Base-by-base conservation (phyloP, 1,140 invertebrate species). In the Aphaenogaster ashmeadi region DNA sequence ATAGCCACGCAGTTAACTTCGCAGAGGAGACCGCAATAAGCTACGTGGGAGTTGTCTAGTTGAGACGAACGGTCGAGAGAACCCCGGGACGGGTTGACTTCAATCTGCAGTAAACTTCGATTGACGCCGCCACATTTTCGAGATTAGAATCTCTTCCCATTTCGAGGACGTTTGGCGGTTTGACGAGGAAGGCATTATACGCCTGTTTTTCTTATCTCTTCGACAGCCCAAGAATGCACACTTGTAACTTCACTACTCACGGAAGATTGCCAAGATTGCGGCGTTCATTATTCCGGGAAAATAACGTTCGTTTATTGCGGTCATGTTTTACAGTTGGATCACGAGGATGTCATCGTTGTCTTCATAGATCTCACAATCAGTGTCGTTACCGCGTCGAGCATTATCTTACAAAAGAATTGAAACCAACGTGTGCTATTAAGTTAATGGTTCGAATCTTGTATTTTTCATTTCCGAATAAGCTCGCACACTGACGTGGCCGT, bases 1-100 rank as follows among this genome's bases (percentile, higher is more conserved):
- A 83, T 83, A 71, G 78, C n/a, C 47, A n/a, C 52, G 38, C 67
- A 27, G 79, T 83, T 83, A 83, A 72, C 72, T 83, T 58, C 79
- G 52, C 79, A 36, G 41, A 50, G 66, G 11, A 47, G 64, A 81
- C 78, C 79, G 67, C 50, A 83, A 21, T 21, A 58, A 6, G 8
- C 21, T 83, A 72, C 79, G 79, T 72, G 52, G 79, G 67, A 74
- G 80, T 74, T 60, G 33, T 74, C 41, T 62, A 18, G 54, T 50
- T 38, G 54, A 50, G 33, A 47, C 38, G 66, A 36, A 4, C 11
- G 52, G 47, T 27, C 27, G 11, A 38, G 79, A 21, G 18, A 27
- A 4, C 6, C 50, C 21, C 11, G n/a, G 15, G 33, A 83, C 38
- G 9, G 9, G 52, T 52, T 47, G 21, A 36, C 66, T 83, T 58